Conservation (phyloP, 2,797 vertebrate species). For the Potorous gilbertii region DNA sequence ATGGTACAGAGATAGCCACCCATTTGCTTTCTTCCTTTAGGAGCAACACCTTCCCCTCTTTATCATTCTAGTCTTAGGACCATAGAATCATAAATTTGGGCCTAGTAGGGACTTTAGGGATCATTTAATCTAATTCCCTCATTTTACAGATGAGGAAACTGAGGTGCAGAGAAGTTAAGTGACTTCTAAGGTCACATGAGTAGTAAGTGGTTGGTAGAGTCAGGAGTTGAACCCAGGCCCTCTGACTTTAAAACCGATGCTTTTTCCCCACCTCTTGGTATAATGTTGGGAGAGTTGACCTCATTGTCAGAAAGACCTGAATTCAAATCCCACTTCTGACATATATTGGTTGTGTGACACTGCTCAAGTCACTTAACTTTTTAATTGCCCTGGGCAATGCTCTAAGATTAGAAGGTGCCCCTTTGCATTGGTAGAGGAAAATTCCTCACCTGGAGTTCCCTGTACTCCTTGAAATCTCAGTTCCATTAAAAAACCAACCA, state of each 20-base stretch:
- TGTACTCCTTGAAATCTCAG: not conserved
- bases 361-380: not conserved
- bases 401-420: not conserved
- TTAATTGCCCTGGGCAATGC: not conserved
- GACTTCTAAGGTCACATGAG: not conserved
- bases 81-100: not conserved
- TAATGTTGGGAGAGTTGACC: not conserved
- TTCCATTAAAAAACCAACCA: not conserved
- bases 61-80: conserved; percentile 22
- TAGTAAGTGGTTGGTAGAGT: not conserved
- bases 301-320: not conserved
- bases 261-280: not conserved
- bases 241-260: not conserved
- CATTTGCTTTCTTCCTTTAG: conserved; percentile 22
- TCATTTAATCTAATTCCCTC: not conserved
- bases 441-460: not conserved
- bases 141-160: not conserved
- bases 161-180: not conserved
- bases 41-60: not conserved
- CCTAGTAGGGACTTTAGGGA: not conserved
- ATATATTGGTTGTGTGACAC: not conserved
- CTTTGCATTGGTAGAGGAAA: not conserved
- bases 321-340: not conserved
- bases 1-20: conserved; percentile 20
- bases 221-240: not conserved